Conservation (phyloP, 2,113 vertebrate genomes). For the Potamarius usumacintae region DNA sequence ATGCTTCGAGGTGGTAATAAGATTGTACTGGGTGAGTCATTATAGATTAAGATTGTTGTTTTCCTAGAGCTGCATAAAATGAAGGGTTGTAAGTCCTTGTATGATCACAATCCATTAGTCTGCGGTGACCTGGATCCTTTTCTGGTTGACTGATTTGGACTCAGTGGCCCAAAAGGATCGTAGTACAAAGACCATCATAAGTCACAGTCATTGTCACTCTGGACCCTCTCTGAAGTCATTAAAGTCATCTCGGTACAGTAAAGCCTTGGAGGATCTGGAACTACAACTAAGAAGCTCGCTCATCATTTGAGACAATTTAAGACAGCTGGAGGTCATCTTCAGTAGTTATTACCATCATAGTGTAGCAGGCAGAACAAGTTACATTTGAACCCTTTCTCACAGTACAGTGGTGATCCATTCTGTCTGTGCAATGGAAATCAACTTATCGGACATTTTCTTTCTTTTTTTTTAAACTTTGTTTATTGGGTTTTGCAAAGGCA, state of each 20-base stretch:
- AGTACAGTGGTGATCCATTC: background rate
- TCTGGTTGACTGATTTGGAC: slow-evolving; percentile 18
- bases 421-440: background rate
- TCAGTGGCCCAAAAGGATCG: background rate
- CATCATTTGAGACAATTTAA: background rate
- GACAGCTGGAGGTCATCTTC: background rate
- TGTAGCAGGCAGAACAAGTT: background rate
- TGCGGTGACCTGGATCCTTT: slow-evolving; percentile 10
- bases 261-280: background rate
- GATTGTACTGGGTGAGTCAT: slow-evolving; percentile 39
- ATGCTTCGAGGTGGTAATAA: slow-evolving; percentile 35
- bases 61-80: background rate
- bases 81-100: slow-evolving; percentile 16
- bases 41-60: slow-evolving; percentile 23
- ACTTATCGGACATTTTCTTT: background rate
- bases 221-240: slow-evolving; percentile 16
- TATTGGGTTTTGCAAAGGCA: too few relatives aligned
- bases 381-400: background rate
- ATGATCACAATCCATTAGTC: slow-evolving; percentile 24
- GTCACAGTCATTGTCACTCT: slow-evolving; percentile 19
- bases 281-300: background rate
- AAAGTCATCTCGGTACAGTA: background rate
- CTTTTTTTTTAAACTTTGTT: too few relatives aligned
- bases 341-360: background rate
- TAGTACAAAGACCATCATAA: background rate